These are phyloP conservation scores for Anabas testudineus DNA, from an alignment of 2,797 vertebrate genomes.

Conservation along the genomic window DNA sequence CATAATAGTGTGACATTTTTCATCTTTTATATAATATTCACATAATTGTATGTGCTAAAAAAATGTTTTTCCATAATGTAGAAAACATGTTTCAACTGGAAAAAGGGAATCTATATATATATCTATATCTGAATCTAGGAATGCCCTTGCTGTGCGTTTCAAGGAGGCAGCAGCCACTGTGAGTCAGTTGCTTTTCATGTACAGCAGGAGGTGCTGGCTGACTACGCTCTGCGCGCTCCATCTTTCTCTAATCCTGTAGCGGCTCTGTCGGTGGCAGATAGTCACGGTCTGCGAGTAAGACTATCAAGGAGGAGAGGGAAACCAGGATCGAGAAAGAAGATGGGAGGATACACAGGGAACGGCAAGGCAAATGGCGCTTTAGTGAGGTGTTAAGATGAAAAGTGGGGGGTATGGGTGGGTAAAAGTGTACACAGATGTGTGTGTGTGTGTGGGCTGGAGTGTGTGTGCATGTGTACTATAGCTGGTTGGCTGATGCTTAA, in stretches of 20 bases:
- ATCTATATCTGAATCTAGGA: constrained; percentile 34
- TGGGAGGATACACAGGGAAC: constrained; percentile 72
- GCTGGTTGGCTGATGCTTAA: constrained; percentile 65
- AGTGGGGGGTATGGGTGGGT: constrained; percentile 52
- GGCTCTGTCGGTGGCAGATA: constrained; percentile 83
- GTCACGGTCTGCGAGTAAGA: constrained; percentile 84
- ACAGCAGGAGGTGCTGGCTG: constrained; percentile 77
- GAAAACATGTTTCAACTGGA: constrained; percentile 10
- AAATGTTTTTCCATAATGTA: not conserved
- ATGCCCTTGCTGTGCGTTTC: constrained; percentile 74
- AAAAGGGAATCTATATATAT: no score
- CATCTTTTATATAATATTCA: not conserved
- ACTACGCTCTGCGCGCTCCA: constrained; percentile 53
- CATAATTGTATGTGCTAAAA: not conserved
- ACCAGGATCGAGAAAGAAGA: constrained; percentile 70
- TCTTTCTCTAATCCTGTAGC: constrained; percentile 76
- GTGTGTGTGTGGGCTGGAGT: not conserved
- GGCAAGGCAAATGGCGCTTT: constrained; percentile 69
- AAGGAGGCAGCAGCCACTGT: constrained; percentile 65
- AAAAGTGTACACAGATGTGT: constrained; percentile 16
- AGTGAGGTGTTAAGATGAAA: constrained; percentile 72
- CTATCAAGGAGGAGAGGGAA: constrained; percentile 79
- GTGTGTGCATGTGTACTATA: constrained; percentile 25
- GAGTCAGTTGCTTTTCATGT: constrained; percentile 46
- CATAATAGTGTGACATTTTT: not conserved